phyloP scores from a whole-genome alignment of 2,113 vertebrate genomes.

The Tetrax tetrax region DNA sequence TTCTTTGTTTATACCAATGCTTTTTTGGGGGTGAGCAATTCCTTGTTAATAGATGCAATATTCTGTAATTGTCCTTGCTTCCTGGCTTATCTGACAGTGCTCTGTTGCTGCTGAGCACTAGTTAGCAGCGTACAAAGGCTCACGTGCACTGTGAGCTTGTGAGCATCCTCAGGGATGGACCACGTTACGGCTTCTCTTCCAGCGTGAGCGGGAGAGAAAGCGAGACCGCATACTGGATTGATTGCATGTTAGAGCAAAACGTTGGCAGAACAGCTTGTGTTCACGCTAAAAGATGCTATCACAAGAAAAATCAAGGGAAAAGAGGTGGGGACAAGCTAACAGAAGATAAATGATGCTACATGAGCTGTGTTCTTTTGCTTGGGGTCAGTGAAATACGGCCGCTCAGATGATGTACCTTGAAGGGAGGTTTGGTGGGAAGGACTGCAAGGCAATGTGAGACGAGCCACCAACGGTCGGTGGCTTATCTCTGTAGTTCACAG shows the following conservation, averaged over 20 bases:
- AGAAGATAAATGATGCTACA: background rate
- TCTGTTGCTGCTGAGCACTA: background rate
- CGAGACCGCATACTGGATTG: background rate
- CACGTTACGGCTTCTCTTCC: background rate
- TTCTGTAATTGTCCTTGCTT: background rate
- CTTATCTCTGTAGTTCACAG: background rate
- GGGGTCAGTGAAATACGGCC: background rate
- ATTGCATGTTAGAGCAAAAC: background rate
- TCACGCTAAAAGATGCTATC: background rate
- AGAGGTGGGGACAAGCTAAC: background rate
- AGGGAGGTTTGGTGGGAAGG: background rate
- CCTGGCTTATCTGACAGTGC: background rate
- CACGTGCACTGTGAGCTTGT: background rate
- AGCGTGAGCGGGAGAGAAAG: background rate
- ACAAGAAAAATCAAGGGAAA: background rate
- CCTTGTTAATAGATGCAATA: background rate
- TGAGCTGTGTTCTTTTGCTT: background rate
- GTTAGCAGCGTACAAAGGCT: accelerated
- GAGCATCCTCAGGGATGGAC: background rate
- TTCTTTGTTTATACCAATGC: background rate
- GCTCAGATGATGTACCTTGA: background rate
- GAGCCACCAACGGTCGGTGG: accelerated
- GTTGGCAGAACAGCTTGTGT: background rate
- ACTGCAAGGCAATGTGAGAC: background rate
- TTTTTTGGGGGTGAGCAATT: background rate